Percentiles rank a stretch among this genome's conserved stretches.
These are phyloP conservation scores for Aptenodytes patagonicus DNA, from an alignment of 2,113 vertebrate species.

Conservation along the genomic window DNA sequence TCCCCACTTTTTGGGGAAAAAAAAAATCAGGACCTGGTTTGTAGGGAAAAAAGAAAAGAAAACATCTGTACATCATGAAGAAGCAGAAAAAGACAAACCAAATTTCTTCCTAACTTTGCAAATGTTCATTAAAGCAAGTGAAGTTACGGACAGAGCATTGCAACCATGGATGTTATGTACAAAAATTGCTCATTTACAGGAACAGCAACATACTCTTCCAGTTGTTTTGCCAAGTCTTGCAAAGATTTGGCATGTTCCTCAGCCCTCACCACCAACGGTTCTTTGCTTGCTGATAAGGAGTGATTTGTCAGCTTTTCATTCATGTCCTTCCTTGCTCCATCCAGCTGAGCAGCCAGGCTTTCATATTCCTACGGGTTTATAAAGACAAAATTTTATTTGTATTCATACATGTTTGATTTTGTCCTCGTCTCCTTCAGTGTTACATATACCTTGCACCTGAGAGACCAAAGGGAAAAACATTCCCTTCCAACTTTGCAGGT, in stretches of 20 bases:
- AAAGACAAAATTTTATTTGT: background rate
- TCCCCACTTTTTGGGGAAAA: background rate
- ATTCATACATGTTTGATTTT: background rate
- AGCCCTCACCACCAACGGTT: slow-evolving; percentile 80
- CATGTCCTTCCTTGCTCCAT: slow-evolving; percentile 84
- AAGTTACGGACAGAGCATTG: background rate
- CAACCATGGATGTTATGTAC: background rate
- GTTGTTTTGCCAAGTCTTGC: slow-evolving; percentile 79
- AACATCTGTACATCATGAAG: background rate
- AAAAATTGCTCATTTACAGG: background rate
- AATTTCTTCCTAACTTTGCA: background rate
- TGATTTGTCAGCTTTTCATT: slow-evolving; percentile 79
- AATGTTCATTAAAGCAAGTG: background rate
- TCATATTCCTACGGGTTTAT: slow-evolving; percentile 83
- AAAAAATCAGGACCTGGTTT: background rate
- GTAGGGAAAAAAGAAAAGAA: background rate
- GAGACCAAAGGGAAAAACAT: background rate
- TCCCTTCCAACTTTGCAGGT: background rate
- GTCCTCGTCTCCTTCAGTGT: background rate
- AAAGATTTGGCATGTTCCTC: slow-evolving; percentile 84
- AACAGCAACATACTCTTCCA: slow-evolving; percentile 82
- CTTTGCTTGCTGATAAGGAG: slow-evolving; percentile 77
- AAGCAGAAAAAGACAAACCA: background rate
- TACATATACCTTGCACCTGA: background rate
- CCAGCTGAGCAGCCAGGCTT: slow-evolving; percentile 81